These are phyloP conservation scores for Laspeyria flexula DNA, from an alignment of 2,888 invertebrate genomes.

Conservation along the genomic window DNA sequence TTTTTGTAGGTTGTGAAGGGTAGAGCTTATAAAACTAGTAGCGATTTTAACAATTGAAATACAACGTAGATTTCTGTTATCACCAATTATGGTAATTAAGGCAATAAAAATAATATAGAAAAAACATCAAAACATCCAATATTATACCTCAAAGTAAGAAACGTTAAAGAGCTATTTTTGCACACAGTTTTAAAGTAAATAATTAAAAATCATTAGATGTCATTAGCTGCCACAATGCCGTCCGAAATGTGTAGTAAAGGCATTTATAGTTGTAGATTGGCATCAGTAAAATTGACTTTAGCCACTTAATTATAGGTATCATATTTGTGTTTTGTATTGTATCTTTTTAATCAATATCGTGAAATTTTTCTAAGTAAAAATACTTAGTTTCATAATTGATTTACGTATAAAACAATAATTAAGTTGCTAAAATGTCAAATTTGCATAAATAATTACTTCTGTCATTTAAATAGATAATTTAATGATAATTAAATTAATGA, in stretches of 20 bases:
- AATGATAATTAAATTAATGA: slow-evolving; percentile 75
- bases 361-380: too few species aligned
- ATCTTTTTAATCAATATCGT: too few species aligned
- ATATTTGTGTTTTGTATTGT: background rate
- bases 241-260: slow-evolving; percentile 43
- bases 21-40: slow-evolving; percentile 60
- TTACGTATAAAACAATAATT: slow-evolving; percentile 4
- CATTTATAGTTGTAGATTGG: slow-evolving; percentile 40
- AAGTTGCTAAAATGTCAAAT: slow-evolving; percentile 19
- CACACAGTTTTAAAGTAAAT: slow-evolving; percentile 50
- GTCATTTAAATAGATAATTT: slow-evolving; percentile 73
- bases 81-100: slow-evolving; percentile 26
- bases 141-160: slow-evolving; percentile 62
- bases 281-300: slow-evolving; percentile 17
- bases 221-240: slow-evolving; percentile 48
- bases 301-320: slow-evolving; percentile 7
- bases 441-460: slow-evolving; percentile 51
- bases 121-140: slow-evolving; percentile 53
- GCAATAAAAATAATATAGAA: slow-evolving; percentile 24
- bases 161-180: slow-evolving; percentile 63
- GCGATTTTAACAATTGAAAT: slow-evolving; percentile 30
- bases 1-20: slow-evolving; percentile 71
- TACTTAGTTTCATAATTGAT: too few species aligned
- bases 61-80: slow-evolving; percentile 17
- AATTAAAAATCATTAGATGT: slow-evolving; percentile 31